A percentile compares a stretch with the other conserved stretches of the same genome.
These are phyloP conservation scores for Drosophila flavopinicola DNA, from an alignment of 2,888 invertebrate species.

Conservation along the genomic window DNA sequence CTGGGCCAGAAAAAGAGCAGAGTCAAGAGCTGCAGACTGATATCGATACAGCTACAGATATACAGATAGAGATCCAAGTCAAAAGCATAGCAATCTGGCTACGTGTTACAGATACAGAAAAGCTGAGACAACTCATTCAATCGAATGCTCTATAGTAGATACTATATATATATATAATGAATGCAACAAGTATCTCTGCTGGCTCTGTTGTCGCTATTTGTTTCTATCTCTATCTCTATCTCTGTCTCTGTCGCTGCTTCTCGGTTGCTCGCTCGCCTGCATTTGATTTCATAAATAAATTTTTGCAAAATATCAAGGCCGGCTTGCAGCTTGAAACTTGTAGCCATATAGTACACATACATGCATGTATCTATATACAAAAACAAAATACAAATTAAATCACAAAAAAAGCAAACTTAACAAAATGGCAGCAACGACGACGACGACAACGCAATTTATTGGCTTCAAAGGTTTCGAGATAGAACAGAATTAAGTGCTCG, in stretches of 20 bases:
- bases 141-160: slow-evolving; percentile 59
- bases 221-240: slow-evolving; percentile 26
- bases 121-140: slow-evolving; percentile 60
- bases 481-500: slow-evolving; percentile 60
- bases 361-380: slow-evolving; percentile 15
- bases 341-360: slow-evolving; percentile 56
- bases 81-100: slow-evolving; percentile 34
- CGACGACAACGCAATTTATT: slow-evolving; percentile 70
- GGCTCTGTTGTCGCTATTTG: slow-evolving; percentile 54
- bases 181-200: slow-evolving; percentile 74
- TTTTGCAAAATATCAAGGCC: slow-evolving; percentile 80
- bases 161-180: slow-evolving; percentile 65
- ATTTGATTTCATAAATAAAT: slow-evolving; percentile 80
- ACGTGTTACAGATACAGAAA: slow-evolving; percentile 53
- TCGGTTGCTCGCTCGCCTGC: slow-evolving; percentile 61
- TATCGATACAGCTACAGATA: slow-evolving; percentile 14
- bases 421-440: slow-evolving; percentile 57
- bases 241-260: too few species aligned
- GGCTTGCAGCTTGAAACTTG: slow-evolving; percentile 74
- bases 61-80: slow-evolving; percentile 30
- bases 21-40: too few species aligned
- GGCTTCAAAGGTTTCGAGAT: slow-evolving; percentile 74
- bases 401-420: slow-evolving; percentile 25
- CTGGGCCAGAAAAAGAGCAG: too few species aligned
- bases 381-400: slow-evolving; percentile 26